phyloP scores from a whole-genome alignment of 64 coral and sea anemone species.

The Pocillopora verrucosa region DNA sequence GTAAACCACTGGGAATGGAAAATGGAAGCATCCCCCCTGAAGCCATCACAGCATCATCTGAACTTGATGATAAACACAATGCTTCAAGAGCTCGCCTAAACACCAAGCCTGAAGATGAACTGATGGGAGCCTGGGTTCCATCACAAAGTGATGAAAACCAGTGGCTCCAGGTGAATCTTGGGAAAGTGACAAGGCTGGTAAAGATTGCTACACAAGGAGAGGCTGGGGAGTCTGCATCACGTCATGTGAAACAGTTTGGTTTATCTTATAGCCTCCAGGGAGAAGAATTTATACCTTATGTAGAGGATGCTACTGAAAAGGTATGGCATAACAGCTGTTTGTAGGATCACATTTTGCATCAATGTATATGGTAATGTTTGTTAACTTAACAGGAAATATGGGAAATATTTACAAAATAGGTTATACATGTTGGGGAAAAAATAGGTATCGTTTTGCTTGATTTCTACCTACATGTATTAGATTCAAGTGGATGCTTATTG shows the following conservation, averaged over 20 bases:
- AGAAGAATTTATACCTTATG: slow-evolving; percentile 55
- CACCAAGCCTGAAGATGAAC: slow-evolving; percentile 59
- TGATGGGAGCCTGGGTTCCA: slow-evolving; percentile 82
- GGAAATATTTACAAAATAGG: no score
- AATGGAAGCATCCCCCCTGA: slow-evolving; percentile 70
- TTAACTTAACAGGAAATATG: no score
- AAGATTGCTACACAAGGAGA: slow-evolving; percentile 67
- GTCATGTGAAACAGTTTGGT: slow-evolving; percentile 65
- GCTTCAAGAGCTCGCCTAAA: slow-evolving; percentile 66
- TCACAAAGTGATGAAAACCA: slow-evolving; percentile 74
- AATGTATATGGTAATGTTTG: no score
- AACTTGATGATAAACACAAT: slow-evolving; percentile 63
- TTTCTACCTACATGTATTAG: no score
- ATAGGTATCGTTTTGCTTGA: no score
- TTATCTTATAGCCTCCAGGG: slow-evolving; percentile 66
- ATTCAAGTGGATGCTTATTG: no score
- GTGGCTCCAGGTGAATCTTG: slow-evolving; percentile 85
- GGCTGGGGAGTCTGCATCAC: slow-evolving; percentile 40
- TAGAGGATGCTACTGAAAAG: slow-evolving; percentile 56
- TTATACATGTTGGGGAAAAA: no score
- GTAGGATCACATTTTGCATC: neutral
- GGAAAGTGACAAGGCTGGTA: slow-evolving; percentile 50
- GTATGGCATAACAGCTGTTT: neutral
- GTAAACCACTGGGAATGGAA: slow-evolving; percentile 70
- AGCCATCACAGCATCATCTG: slow-evolving; percentile 73